Evolutionary conservation across 2,888 invertebrate species (phyloP).

Genomic region (Dusona sp.): DNA sequence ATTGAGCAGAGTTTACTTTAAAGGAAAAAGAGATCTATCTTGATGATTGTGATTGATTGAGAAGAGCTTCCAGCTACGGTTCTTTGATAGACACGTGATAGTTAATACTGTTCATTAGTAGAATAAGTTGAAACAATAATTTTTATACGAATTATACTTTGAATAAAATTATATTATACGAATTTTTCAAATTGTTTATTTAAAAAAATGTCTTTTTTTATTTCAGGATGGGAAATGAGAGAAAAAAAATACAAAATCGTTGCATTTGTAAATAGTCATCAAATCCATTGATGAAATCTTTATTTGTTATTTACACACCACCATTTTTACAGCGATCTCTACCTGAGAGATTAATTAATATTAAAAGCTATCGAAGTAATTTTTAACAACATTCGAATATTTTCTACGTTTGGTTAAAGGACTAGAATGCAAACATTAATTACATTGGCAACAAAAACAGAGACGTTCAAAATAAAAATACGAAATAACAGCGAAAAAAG

Average conservation of each 20-base stretch:
- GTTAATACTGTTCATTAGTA: conserved; percentile 9
- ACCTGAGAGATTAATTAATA: background rate
- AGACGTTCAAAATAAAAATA: background rate
- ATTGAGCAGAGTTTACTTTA: conserved; percentile 41
- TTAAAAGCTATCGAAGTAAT: background rate
- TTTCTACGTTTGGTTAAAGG: conserved; percentile 20
- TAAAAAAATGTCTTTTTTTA: background rate
- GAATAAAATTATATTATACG: conserved; percentile 33
- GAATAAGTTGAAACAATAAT: conserved; percentile 16
- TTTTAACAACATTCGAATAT: background rate
- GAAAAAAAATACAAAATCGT: background rate
- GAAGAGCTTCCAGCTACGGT: conserved; percentile 53
- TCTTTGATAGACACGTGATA: conserved; percentile 51
- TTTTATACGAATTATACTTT: conserved; percentile 45
- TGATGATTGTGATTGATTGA: conserved; percentile 36
- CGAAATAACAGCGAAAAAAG: background rate
- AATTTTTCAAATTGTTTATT: background rate
- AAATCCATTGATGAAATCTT: conserved; percentile 1
- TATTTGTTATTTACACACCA: conserved; percentile 1
- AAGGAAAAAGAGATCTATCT: conserved; percentile 34
- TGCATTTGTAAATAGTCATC: background rate
- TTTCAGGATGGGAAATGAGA: background rate
- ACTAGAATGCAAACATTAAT: conserved; percentile 52
- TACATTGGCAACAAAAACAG: conserved; percentile 24
- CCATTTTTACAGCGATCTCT: conserved; percentile 1